phyloP scores from a whole-genome alignment of 23 tunicate species.

The Trididemnum nubilum region DNA sequence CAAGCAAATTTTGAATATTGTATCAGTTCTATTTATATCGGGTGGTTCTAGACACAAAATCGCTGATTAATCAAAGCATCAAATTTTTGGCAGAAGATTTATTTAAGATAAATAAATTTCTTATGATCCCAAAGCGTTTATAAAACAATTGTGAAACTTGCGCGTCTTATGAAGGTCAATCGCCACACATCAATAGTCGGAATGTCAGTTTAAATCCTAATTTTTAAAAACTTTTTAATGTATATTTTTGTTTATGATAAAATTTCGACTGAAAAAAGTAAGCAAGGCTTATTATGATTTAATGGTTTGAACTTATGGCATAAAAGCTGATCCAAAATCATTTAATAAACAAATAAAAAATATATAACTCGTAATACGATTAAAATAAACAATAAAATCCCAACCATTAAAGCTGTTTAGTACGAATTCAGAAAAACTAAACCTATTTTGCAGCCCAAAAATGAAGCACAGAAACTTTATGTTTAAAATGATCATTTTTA shows the following conservation, averaged over 20 bases:
- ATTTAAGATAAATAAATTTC: no score
- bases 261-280: not conserved
- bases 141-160: no score
- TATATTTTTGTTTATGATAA: conserved; percentile 5
- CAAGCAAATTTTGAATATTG: no score
- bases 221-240: not conserved
- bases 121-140: no score
- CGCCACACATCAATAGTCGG: not conserved
- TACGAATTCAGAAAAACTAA: not conserved
- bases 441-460: not conserved
- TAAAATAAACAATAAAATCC: not conserved
- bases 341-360: conserved; percentile 8
- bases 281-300: not conserved
- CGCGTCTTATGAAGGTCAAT: no score
- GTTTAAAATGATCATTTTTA: not conserved
- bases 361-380: not conserved
- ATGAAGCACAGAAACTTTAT: not conserved
- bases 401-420: not conserved
- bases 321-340: not conserved
- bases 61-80: no score
- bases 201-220: not conserved
- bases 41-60: no score
- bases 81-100: no score
- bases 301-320: not conserved
- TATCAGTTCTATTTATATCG: no score